A percentile compares a stretch with the other conserved stretches of the same genome.
Evolutionary conservation across 1,140 invertebrate genomes (phyloP).

Genomic region (Drosophila leontia): DNA sequence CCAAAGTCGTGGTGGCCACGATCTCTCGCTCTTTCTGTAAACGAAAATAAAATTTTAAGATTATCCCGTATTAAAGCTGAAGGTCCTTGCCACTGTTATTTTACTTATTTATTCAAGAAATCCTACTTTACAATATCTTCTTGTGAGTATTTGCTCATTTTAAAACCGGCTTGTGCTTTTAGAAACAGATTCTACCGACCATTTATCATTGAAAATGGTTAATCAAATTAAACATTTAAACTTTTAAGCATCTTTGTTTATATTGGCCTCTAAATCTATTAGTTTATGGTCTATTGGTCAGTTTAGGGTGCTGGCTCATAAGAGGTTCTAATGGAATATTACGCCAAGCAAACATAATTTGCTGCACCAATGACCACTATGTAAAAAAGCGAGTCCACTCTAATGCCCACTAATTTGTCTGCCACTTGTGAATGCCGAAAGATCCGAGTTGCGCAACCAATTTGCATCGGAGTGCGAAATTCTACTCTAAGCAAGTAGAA

Average conservation of each 20-base stretch:
- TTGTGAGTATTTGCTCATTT: not conserved
- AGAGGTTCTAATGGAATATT: slow-evolving; percentile 13
- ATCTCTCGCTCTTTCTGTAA: slow-evolving; percentile 85
- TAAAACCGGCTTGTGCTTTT: not conserved
- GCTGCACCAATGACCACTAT: slow-evolving; percentile 16
- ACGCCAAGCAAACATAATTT: slow-evolving; percentile 15
- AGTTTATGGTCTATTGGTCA: slow-evolving; percentile 13
- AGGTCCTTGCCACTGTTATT: no score
- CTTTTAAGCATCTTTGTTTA: not conserved
- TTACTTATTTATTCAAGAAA: no score
- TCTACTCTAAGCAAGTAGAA: slow-evolving; percentile 27
- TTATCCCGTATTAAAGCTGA: not conserved
- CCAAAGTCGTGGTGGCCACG: slow-evolving; percentile 84
- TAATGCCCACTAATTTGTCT: slow-evolving; percentile 35
- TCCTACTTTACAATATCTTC: not conserved
- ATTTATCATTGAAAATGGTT: slow-evolving; percentile 8
- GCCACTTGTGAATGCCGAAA: slow-evolving; percentile 25
- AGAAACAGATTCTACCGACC: not conserved
- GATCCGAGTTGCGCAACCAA: slow-evolving; percentile 54
- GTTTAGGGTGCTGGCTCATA: slow-evolving; percentile 2
- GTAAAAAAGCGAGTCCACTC: slow-evolving; percentile 14
- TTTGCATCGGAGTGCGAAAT: slow-evolving; percentile 60
- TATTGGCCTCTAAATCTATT: no score
- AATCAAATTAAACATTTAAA: not conserved
- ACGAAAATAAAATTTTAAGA: not conserved